Base-by-base conservation (phyloP, 2,888 invertebrate genomes). In the Campopleginae sp. region DNA sequence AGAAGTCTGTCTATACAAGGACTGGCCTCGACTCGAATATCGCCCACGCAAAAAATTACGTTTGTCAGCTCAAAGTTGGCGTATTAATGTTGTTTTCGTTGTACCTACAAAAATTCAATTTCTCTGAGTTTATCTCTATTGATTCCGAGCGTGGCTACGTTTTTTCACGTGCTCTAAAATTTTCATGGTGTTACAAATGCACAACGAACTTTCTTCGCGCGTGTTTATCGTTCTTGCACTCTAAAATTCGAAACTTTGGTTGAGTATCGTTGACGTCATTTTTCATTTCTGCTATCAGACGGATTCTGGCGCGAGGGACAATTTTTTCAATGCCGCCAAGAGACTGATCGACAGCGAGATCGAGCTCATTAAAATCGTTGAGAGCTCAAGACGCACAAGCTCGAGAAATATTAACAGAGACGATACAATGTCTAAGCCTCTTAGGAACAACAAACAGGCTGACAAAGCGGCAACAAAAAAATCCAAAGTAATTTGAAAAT, bases 291-390 rank as follows among this genome's bases (percentile, higher is more conserved):
- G 65, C 86, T 66, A 85, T 86, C 84, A 93, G 92, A 90, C 91
- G 48, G 89, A 91, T 46, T 54, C 91, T 70, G 89, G 87, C 82
- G 68, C 87, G 51, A 86, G 80, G n/a, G 86, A 87, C 6, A 90
- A 91, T 88, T 86, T 92, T 80, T 89, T 92, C 54, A 86, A 89
- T 86, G 93, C 92, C 74, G 92, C 90, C 80, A 92, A 90, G 81
- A 89, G 91, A 86, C 89, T 93, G 86, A 92, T 90, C 48, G 91
- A 92, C 51, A 92, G 91, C 83, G 92, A 93, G 81, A 91, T 93
- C 61, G 87, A 92, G 38, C 86, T 93, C 17, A 86, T 93, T 75
- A 91, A 92, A 80, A 87, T 87, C 12, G 92, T 93, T 66, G 90
- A 92, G 75, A 89, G 88, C 63, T 91, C 92, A 33, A 87, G 76